Evolutionary conservation across 1,140 invertebrate genomes (phyloP).

Genomic region (Chionoecetes opilio): DNA sequence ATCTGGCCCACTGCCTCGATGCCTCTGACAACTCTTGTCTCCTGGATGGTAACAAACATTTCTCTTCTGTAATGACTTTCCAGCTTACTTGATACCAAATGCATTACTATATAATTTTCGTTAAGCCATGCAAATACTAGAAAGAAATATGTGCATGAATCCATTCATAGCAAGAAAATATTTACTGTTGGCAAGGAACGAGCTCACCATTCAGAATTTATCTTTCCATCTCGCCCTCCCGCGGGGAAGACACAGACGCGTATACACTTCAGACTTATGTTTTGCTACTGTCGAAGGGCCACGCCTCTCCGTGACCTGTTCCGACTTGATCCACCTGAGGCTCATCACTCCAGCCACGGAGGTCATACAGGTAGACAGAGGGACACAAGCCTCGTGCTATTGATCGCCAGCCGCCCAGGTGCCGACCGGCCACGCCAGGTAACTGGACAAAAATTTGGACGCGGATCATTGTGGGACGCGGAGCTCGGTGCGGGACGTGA

Average conservation of each 20-base stretch:
- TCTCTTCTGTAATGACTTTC: neutral
- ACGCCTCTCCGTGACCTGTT: too few species aligned
- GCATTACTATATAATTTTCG: too few species aligned
- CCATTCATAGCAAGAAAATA: neutral
- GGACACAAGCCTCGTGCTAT: neutral
- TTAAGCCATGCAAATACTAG: neutral
- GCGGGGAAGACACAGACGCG: neutral
- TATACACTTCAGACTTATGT: neutral
- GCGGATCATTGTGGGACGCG: neutral
- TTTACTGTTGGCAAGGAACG: neutral
- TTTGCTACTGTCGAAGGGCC: neutral
- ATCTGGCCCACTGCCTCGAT: neutral
- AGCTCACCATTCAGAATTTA: neutral
- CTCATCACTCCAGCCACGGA: neutral
- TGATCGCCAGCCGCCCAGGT: neutral
- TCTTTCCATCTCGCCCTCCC: neutral
- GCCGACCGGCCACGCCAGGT: slow-evolving; percentile 1
- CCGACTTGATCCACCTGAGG: neutral
- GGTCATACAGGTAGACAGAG: neutral
- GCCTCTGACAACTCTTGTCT: neutral
- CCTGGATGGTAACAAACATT: neutral
- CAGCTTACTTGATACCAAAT: too few species aligned
- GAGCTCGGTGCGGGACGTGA: neutral
- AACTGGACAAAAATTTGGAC: neutral
- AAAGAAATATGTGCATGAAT: neutral